Evolutionary conservation across 2,113 vertebrate genomes (phyloP).

Genomic region (Dipodomys stephensi): DNA sequence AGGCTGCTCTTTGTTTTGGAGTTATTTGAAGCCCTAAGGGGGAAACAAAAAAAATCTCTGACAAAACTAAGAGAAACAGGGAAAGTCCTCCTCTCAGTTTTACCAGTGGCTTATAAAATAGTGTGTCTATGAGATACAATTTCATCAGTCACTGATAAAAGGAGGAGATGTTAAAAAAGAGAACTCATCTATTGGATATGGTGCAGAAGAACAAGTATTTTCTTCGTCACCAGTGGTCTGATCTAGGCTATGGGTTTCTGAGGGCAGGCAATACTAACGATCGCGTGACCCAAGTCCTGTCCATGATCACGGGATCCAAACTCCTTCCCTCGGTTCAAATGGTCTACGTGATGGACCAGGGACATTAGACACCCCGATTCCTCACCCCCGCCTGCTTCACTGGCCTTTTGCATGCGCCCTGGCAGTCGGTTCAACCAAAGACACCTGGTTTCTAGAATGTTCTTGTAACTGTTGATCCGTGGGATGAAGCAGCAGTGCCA

Average conservation of each 20-base stretch:
- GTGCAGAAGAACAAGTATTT: too few species aligned
- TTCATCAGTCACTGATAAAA: too few species aligned
- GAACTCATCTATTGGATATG: too few species aligned
- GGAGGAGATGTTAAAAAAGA: too few species aligned
- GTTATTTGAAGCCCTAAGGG: conserved; percentile 30
- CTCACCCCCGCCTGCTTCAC: neutral
- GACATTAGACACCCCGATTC: neutral
- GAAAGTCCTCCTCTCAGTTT: neutral
- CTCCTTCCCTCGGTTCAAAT: neutral
- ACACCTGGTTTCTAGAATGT: neutral
- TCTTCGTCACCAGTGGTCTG: too few species aligned
- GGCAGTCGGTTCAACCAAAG: neutral
- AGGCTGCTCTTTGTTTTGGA: conserved; percentile 22
- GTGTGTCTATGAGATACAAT: neutral
- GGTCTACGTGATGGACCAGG: neutral
- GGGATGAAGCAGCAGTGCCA: neutral
- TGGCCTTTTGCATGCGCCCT: neutral
- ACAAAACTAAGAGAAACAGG: neutral
- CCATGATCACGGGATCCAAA: neutral
- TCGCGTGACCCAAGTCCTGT: too few species aligned
- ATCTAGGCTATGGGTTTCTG: too few species aligned
- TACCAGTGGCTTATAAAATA: neutral
- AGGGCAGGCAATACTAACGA: too few species aligned
- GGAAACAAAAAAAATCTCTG: conserved; percentile 33
- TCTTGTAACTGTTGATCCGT: neutral